Evolutionary conservation across 2,888 invertebrate genomes (phyloP).

Genomic region (Suillia variegata): DNA sequence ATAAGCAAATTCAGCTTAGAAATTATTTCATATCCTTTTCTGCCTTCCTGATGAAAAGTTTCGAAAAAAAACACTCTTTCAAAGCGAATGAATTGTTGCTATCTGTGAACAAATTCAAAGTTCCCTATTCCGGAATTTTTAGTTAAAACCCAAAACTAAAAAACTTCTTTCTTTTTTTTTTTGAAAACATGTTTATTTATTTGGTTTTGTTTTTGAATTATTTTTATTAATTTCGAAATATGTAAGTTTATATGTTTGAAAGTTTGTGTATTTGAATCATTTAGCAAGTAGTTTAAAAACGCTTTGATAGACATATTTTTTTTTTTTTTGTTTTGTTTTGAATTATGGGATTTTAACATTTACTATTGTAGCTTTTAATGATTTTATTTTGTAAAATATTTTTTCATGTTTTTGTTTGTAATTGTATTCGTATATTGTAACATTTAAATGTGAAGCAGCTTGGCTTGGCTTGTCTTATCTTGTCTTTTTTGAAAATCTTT

Average conservation of each 20-base stretch:
- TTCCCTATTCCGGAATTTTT: too few species aligned
- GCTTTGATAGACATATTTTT: neutral
- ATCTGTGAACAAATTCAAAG: too few species aligned
- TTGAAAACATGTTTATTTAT: slow-evolving; percentile 2
- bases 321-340: neutral
- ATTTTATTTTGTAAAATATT: too few species aligned
- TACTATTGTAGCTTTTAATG: neutral
- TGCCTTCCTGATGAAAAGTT: too few species aligned
- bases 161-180: neutral
- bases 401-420: too few species aligned
- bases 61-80: too few species aligned
- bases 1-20: too few species aligned
- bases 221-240: slow-evolving; percentile 3
- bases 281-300: slow-evolving; percentile 1
- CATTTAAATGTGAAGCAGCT: neutral
- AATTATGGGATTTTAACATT: neutral
- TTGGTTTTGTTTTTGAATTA: too few species aligned
- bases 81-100: too few species aligned
- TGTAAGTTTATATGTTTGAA: neutral
- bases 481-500: too few species aligned
- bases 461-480: neutral
- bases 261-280: neutral
- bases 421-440: neutral
- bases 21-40: too few species aligned
- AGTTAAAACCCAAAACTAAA: neutral